Evolutionary conservation across 1,140 invertebrate species (phyloP), one percentile per base, ranked within the genome.

Genomic region (Lucilia cuprina): DNA sequence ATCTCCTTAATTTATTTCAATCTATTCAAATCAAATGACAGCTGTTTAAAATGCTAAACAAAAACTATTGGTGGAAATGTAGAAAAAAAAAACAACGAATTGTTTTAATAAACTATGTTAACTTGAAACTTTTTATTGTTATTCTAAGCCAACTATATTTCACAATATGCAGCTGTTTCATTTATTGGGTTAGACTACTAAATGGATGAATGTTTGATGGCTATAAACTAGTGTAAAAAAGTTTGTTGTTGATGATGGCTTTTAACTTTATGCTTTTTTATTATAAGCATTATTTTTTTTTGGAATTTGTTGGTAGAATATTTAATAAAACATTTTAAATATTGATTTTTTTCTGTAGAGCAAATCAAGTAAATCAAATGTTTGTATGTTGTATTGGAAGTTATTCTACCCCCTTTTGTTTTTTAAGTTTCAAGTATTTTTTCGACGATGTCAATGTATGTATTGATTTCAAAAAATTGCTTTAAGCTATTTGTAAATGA

Each of bases 401-500:
- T 30, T 41, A 41, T 41, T 41, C 7, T 41, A 8, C 10, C 41
- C 41, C 50, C 50, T n/a, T 55, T 41, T 41, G 5, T 7, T 2
- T 41, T 41, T 41, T 10, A 8, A 41, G 41, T 41, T 41, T 41
- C 41, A 41, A 41, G 41, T 41, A 8, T 41, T 41, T 41, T 41
- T 7, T 41, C 10, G 10, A 41, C 17, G 12, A 1, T 55, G 50
- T 55, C 50, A 55, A 55, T 41, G 41, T 41, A 70, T 10, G 17
- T 70, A 70, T 70, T 70, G 60, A 70, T 70, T 70, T 21, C 19
- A 70, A 70, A 70, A 70, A 21, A 10, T 70, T 25, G 19, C 65
- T 70, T 70, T 9, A 70, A 70, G 65, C 65, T 21, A 70, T 70
- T 70, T 21, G 65, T 70, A 70, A 70, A 70, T 70, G 65, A 70